These are phyloP conservation scores for Meteorus sp. DNA, from an alignment of 1,140 invertebrate species.

Conservation along the genomic window DNA sequence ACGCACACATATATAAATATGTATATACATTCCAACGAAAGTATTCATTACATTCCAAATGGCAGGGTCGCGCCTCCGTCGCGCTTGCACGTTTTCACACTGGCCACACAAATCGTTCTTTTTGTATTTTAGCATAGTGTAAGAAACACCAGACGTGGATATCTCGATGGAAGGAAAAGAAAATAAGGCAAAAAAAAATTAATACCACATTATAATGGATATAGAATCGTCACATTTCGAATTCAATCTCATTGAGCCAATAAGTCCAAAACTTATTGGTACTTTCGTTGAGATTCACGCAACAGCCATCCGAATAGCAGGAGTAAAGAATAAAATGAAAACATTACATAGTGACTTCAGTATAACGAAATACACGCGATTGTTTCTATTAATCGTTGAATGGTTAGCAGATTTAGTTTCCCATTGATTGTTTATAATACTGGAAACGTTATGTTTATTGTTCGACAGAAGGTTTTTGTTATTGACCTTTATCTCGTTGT, in stretches of 20 bases:
- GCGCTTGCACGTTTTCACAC: constrained; percentile 27
- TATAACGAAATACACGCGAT: constrained; percentile 37
- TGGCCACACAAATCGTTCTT: constrained; percentile 24
- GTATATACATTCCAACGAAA: constrained; percentile 8
- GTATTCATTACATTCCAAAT: constrained; percentile 16
- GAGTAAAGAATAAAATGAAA: neutral
- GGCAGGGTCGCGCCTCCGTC: neutral
- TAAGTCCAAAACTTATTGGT: neutral
- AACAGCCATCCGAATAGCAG: constrained; percentile 26
- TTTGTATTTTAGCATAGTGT: constrained; percentile 31
- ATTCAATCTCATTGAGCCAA: neutral
- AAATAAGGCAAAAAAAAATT: neutral
- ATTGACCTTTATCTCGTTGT: constrained; percentile 24
- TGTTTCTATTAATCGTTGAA: constrained; percentile 41
- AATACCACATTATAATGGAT: no score
- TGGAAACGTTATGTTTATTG: constrained; percentile 22
- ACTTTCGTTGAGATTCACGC: constrained; percentile 21
- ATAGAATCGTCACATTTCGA: no score
- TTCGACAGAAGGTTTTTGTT: constrained; percentile 8
- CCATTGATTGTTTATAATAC: constrained; percentile 28
- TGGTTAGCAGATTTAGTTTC: constrained; percentile 24
- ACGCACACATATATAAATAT: no score
- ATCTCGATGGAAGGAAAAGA: constrained; percentile 19
- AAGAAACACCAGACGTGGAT: constrained; percentile 26
- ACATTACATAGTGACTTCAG: constrained; percentile 33